These are phyloP conservation scores for Serilophus lunatus DNA, from an alignment of 2,113 vertebrate species.

Conservation along the genomic window DNA sequence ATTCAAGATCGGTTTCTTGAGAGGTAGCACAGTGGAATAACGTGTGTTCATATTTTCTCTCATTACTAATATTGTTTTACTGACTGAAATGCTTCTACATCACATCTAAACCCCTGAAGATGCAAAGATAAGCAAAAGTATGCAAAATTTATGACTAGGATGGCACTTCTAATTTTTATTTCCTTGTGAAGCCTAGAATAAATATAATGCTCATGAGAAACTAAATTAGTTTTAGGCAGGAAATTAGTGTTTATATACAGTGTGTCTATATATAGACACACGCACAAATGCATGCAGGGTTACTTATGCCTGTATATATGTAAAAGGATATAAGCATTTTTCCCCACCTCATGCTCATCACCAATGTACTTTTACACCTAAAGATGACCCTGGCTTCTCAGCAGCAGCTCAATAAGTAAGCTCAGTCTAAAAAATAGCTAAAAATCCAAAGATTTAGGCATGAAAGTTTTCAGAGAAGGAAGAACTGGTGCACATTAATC, in stretches of 20 bases:
- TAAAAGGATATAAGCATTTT: background rate
- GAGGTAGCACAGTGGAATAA: background rate
- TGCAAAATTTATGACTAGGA: background rate
- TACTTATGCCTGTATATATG: background rate
- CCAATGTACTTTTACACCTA: background rate
- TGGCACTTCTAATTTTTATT: background rate
- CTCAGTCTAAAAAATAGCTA: background rate
- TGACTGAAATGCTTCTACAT: background rate
- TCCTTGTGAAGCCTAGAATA: background rate
- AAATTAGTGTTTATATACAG: background rate
- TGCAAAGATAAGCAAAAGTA: background rate
- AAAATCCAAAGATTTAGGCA: background rate
- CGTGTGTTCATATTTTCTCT: background rate
- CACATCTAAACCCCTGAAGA: background rate
- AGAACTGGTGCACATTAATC: background rate
- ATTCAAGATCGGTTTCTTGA: background rate
- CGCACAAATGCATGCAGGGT: background rate
- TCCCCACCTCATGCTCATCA: background rate
- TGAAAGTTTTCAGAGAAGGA: background rate
- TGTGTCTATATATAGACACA: background rate
- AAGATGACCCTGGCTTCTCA: background rate
- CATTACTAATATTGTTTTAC: background rate
- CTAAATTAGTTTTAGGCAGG: background rate
- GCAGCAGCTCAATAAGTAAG: background rate
- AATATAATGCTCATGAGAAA: background rate